These are phyloP conservation scores for Varanus komodoensis DNA, from an alignment of 2,113 vertebrate genomes.

Conservation along the genomic window DNA sequence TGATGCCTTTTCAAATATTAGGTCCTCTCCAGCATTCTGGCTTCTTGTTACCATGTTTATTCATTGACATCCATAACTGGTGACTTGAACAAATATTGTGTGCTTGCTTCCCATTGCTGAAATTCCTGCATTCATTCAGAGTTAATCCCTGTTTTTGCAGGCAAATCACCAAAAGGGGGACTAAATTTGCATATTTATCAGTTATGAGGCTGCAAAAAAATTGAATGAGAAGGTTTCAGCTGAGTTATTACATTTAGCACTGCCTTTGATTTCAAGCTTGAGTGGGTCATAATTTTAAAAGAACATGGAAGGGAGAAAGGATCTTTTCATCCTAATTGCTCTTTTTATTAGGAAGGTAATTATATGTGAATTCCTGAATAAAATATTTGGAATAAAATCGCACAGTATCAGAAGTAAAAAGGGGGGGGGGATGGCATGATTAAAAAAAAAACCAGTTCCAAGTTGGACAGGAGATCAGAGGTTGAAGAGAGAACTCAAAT, in stretches of 20 bases:
- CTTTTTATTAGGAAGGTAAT: slow-evolving; percentile 81
- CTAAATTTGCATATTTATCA: slow-evolving; percentile 77
- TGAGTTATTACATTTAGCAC: slow-evolving; percentile 76
- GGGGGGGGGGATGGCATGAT: slow-evolving; percentile 53
- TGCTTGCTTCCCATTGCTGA: slow-evolving; percentile 52
- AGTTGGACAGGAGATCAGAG: slow-evolving; percentile 60
- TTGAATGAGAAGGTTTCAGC: slow-evolving; percentile 67
- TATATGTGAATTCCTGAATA: slow-evolving; percentile 75
- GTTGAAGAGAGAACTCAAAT: slow-evolving; percentile 71
- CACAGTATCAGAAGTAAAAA: slow-evolving; percentile 73
- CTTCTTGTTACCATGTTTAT: slow-evolving; percentile 31
- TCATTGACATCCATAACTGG: slow-evolving; percentile 41
- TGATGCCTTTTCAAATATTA: slow-evolving; percentile 33
- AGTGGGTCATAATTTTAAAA: slow-evolving; percentile 80
- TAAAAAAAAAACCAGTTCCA: slow-evolving; percentile 27
- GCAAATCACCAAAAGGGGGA: slow-evolving; percentile 66
- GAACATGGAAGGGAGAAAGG: slow-evolving; percentile 74
- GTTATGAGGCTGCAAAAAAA: slow-evolving; percentile 72
- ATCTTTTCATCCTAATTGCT: slow-evolving; percentile 81
- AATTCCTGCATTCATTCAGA: slow-evolving; percentile 65
- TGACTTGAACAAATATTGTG: slow-evolving; percentile 56
- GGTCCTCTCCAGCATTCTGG: slow-evolving; percentile 29
- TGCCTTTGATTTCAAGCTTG: slow-evolving; percentile 82
- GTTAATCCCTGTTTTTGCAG: slow-evolving; percentile 76
- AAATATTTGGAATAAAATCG: slow-evolving; percentile 79